Evolutionary conservation across 2,797 vertebrate species (phyloP), one percentile per base, ranked within the genome.

Genomic region (Macroramphosus scolopax): DNA sequence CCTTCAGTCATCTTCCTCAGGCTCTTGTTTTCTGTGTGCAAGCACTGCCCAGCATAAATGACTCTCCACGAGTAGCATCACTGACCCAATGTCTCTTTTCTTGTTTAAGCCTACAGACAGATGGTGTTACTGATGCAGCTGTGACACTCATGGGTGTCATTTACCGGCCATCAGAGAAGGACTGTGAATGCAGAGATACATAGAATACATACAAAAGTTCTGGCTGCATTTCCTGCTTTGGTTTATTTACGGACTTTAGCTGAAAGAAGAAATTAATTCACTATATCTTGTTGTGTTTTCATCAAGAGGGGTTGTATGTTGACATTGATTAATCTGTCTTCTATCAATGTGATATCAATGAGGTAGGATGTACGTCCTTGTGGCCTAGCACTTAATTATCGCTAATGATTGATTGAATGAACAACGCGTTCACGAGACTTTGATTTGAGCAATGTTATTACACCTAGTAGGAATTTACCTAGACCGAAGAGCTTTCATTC

Each of bases 11-110:
- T 31, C 36, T 9, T 32, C 35, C 13, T 12, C 48, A 33, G 26
- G 37, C 48, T 48, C n/a, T 30, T 26, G 17, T 47, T 61, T 43
- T 62, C 35, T 50, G 42, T 49, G 42, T 59, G 33, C 20, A 36
- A 63, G 8, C 56, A 48, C 54, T 64, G 53, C 41, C 52, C 53
- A 24, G 39, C 48, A 24, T 59, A 44, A 60, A 34, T 44, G 57
- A 77, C 71, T 75, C 35, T 66, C 13, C 39, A 22, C 1, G 34
- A 53, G 53, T 18, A 61, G 36, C 51, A 51, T 9, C 11, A 35
- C 51, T 38, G 33, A 7, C 30, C 15, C 13, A 33, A 30, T 29
- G 46, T 52, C 37, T 30, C 31, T 47, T n/a, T 40, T 51, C 8
- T 47, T 25, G 12, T 50, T 31, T 15, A 46, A 63, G 46, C 36